Evolutionary conservation across 2,797 vertebrate species (phyloP).

Genomic region (Pantherophis vulpinus): DNA sequence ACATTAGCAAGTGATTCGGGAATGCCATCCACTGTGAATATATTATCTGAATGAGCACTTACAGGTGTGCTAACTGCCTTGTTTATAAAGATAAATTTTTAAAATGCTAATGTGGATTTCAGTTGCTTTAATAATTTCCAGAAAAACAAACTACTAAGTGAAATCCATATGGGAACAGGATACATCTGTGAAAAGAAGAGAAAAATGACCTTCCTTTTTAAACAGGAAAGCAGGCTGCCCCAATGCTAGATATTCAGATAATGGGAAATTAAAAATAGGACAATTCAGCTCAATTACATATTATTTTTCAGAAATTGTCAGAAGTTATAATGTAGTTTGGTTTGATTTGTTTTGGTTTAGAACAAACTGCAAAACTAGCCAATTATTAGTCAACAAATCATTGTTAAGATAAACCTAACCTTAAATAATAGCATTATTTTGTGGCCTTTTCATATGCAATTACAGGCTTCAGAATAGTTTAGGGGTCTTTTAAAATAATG

Average conservation of each 20-base stretch:
- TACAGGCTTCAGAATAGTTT: neutral
- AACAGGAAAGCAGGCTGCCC: slow-evolving; percentile 52
- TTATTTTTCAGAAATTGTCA: neutral
- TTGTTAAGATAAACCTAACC: neutral
- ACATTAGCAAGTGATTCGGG: neutral
- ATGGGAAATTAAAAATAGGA: neutral
- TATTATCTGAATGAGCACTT: neutral
- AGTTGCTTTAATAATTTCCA: neutral
- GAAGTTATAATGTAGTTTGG: neutral
- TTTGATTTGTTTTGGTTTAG: neutral
- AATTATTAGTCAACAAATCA: neutral
- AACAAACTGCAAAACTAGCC: neutral
- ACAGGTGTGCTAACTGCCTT: neutral
- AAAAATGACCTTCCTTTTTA: slow-evolving; percentile 9
- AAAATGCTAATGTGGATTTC: fast-evolving
- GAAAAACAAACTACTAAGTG: slow-evolving; percentile 9
- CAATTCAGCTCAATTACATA: neutral
- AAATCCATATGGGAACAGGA: slow-evolving; percentile 45
- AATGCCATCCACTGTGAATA: neutral
- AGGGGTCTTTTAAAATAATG: neutral
- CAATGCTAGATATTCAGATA: neutral
- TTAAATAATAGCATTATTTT: neutral
- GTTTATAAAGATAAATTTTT: neutral
- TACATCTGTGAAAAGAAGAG: slow-evolving; percentile 53
- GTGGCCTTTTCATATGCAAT: neutral